phyloP scores from a whole-genome alignment of 1,140 invertebrate species.

The Chrysoperla carnea region DNA sequence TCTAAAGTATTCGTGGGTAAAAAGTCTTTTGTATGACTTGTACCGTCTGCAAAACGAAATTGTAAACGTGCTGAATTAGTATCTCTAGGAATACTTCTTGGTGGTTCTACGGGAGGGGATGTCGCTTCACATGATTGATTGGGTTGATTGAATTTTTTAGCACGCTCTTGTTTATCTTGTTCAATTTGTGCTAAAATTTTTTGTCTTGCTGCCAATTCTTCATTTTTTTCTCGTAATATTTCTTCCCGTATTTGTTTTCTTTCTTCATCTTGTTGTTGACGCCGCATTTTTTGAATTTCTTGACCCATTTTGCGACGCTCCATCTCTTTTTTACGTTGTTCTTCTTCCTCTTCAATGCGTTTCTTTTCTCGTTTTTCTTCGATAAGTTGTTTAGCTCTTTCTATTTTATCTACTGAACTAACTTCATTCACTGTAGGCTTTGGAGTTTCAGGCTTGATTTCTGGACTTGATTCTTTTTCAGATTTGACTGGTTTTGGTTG shows the following conservation, averaged over 20 bases:
- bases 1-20: conserved; percentile 20
- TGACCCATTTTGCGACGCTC: conserved; percentile 51
- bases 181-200: conserved; percentile 54
- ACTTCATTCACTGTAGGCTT: neutral
- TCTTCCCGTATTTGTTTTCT: conserved; percentile 47
- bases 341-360: conserved; percentile 41
- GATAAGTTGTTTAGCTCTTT: conserved; percentile 30
- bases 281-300: conserved; percentile 47
- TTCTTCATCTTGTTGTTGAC: conserved; percentile 54
- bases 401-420: conserved; percentile 18
- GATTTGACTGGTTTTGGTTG: conserved; percentile 1
- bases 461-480: conserved; percentile 10
- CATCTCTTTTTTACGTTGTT: conserved; percentile 44
- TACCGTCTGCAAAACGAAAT: conserved; percentile 66
- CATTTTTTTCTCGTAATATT: conserved; percentile 48
- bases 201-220: conserved; percentile 44
- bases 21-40: conserved; percentile 24
- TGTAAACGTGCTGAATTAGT: conserved; percentile 43
- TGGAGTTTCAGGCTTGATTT: conserved; percentile 13
- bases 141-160: conserved; percentile 16
- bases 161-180: conserved; percentile 46
- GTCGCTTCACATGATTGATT: neutral
- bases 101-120: neutral
- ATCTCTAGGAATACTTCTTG: neutral
- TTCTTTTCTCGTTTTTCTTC: conserved; percentile 38